Conservation (phyloP, 2,113 vertebrate genomes). For the Perccottus glenii region DNA sequence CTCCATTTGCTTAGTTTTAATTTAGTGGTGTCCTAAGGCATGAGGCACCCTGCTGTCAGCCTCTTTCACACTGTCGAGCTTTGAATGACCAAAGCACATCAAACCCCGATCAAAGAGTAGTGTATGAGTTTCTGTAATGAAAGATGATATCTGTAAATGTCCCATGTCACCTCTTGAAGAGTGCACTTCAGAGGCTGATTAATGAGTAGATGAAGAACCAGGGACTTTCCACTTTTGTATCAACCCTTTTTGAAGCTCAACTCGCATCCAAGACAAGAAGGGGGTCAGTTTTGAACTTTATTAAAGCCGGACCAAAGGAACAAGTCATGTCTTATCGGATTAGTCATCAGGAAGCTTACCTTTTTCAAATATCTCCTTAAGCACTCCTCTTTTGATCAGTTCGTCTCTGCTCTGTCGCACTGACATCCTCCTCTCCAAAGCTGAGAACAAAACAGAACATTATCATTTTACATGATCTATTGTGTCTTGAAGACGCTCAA, state of each 20-base stretch:
- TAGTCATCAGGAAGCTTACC: constrained; percentile 78
- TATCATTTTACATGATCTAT: neutral
- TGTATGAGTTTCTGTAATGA: constrained; percentile 48
- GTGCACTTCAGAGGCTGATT: constrained; percentile 55
- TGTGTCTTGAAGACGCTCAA: neutral
- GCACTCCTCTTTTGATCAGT: constrained; percentile 94
- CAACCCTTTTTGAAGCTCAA: constrained; percentile 4
- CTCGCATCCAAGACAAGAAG: neutral
- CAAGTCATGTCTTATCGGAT: neutral
- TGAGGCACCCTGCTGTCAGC: constrained; percentile 23
- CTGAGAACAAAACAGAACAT: constrained; percentile 71
- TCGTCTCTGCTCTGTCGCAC: constrained; percentile 97
- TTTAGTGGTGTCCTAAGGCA: constrained; percentile 33
- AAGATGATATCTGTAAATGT: constrained; percentile 55
- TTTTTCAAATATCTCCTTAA: constrained; percentile 99
- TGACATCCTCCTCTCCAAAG: constrained; percentile 97
- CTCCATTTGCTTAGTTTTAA: constrained; percentile 17
- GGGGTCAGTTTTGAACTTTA: neutral
- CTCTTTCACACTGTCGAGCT: constrained; percentile 20
- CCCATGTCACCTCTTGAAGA: constrained; percentile 36
- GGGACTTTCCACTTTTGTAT: constrained; percentile 6
- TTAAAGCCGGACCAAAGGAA: neutral
- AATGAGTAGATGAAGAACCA: constrained; percentile 49
- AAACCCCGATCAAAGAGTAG: constrained; percentile 64
- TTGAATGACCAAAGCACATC: constrained; percentile 30